A percentile compares a stretch with the other conserved stretches of the same genome.
phyloP scores from a whole-genome alignment of 1,140 invertebrate species.

The Bombus picipes region DNA sequence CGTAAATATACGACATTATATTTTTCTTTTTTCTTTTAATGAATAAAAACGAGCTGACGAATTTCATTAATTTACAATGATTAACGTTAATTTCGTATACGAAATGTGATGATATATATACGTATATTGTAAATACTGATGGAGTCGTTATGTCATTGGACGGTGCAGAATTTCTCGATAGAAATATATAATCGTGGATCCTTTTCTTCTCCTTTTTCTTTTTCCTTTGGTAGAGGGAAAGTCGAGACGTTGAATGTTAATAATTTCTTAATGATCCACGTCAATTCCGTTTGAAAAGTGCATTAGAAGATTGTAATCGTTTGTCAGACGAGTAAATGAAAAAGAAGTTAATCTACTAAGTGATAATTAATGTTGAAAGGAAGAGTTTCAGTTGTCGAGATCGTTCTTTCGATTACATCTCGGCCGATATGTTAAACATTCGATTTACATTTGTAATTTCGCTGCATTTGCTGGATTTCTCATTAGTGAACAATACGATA shows the following conservation, averaged over 20 bases:
- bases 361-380: not conserved
- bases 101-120: no score
- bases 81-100: no score
- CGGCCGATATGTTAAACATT: slow-evolving; percentile 30
- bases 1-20: not conserved
- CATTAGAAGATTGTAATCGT: not conserved
- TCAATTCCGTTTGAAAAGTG: not conserved
- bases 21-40: no score
- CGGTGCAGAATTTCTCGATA: no score
- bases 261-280: not conserved
- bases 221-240: no score
- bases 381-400: not conserved
- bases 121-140: no score
- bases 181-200: no score
- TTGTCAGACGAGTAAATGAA: not conserved
- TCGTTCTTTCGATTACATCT: not conserved
- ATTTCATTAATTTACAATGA: not conserved
- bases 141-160: no score
- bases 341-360: not conserved
- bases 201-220: no score
- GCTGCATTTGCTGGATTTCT: slow-evolving; percentile 36
- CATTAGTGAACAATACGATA: slow-evolving; percentile 56
- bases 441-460: slow-evolving; percentile 59
- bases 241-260: no score
- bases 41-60: not conserved